Percentiles rank a stretch among this genome's conserved stretches.
These are phyloP conservation scores for Galeruca laticollis DNA, from an alignment of 2,888 invertebrate species.

Conservation along the genomic window DNA sequence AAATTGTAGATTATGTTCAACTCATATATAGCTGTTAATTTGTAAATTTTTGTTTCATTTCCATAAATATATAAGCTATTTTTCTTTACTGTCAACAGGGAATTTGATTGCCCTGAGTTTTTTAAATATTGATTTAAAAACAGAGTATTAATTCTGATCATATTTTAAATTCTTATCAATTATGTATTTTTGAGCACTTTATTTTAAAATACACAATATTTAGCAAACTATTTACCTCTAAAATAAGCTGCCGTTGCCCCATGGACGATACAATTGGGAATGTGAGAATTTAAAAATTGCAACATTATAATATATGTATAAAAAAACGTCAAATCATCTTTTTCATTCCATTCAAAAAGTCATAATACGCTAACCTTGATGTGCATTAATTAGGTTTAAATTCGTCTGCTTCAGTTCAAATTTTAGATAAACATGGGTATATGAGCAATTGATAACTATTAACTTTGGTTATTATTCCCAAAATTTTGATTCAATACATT, in stretches of 20 bases:
- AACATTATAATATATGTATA: constrained; percentile 44
- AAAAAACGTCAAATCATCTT: constrained; percentile 21
- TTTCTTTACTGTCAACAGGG: no score
- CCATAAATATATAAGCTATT: no score
- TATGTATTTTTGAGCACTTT: not conserved
- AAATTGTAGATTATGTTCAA: no score
- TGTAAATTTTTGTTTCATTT: no score
- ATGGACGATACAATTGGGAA: constrained; percentile 73
- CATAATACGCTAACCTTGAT: constrained; percentile 6
- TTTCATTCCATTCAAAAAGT: not conserved
- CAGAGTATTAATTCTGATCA: no score
- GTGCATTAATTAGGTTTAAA: not conserved
- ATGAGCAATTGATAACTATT: no score
- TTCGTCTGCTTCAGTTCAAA: not conserved
- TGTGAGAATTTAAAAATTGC: constrained; percentile 63
- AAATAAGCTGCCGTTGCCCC: constrained; percentile 76
- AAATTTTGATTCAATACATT: no score
- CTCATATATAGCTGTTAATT: no score
- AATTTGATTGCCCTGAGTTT: no score
- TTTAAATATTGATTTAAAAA: no score
- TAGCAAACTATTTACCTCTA: constrained; percentile 68
- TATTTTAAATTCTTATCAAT: constrained; percentile 8
- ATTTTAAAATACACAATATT: not conserved
- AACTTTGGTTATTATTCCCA: no score
- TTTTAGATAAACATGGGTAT: no score